Evolutionary conservation across 2,888 invertebrate species (phyloP).

Genomic region (Acanthococcus lagerstroemiae): DNA sequence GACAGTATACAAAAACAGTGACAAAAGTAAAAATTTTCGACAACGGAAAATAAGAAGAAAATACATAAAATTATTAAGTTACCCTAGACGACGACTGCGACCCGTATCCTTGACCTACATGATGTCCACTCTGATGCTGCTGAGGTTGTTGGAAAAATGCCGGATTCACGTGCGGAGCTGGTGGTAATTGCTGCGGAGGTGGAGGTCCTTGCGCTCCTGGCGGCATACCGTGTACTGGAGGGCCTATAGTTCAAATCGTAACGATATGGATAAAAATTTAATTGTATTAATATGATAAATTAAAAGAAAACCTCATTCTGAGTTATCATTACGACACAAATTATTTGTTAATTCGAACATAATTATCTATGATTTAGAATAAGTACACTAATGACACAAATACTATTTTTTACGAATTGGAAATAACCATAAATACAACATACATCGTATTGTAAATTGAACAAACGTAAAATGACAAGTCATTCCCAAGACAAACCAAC

Average conservation of each 20-base stretch:
- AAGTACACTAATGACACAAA: too few relatives aligned
- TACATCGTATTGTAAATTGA: too few relatives aligned
- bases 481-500: too few relatives aligned
- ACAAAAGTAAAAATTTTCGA: background rate
- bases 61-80: constrained; percentile 23
- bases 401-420: too few relatives aligned
- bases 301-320: background rate
- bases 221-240: constrained; percentile 46
- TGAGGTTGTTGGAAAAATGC: constrained; percentile 78
- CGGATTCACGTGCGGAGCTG: constrained; percentile 91
- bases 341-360: too few relatives aligned
- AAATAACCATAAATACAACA: too few relatives aligned
- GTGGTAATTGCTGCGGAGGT: constrained; percentile 48
- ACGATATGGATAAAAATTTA: constrained; percentile 11
- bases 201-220: constrained; percentile 58
- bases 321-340: too few relatives aligned
- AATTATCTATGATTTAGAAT: too few relatives aligned
- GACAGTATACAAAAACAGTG: too few relatives aligned
- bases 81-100: constrained; percentile 25
- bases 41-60: background rate
- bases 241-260: constrained; percentile 25
- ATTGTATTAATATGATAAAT: background rate
- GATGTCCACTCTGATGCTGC: constrained; percentile 20
- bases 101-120: constrained; percentile 22
- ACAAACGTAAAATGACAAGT: too few relatives aligned